Evolutionary conservation across 2,113 vertebrate genomes (phyloP).

Genomic region (Hemicordylus capensis): DNA sequence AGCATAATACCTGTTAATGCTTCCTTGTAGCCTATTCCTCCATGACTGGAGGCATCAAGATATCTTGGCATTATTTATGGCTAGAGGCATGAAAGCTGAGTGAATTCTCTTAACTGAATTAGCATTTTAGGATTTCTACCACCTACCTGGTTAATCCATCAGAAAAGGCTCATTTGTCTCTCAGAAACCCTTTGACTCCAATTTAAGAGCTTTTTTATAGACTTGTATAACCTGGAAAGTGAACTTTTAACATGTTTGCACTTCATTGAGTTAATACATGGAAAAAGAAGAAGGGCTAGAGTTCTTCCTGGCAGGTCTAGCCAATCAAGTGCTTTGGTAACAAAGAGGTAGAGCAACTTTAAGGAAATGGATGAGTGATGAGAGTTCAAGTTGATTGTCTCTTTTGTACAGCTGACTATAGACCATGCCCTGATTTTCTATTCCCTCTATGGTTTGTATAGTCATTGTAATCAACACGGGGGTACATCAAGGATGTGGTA

Average conservation of each 20-base stretch:
- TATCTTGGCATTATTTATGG: constrained; percentile 40
- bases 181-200: constrained; percentile 76
- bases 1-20: constrained; percentile 43
- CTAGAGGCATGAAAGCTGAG: constrained; percentile 23
- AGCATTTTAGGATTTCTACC: constrained; percentile 57
- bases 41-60: constrained; percentile 28
- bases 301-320: constrained; percentile 58
- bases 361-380: too few species aligned
- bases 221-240: constrained; percentile 83
- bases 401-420: constrained; percentile 1
- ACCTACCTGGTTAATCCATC: constrained; percentile 44
- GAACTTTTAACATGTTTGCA: constrained; percentile 81
- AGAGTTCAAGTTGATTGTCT: constrained; percentile 37
- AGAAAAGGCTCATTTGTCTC: constrained; percentile 68
- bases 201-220: constrained; percentile 86
- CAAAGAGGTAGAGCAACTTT: constrained; percentile 54
- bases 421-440: too few species aligned
- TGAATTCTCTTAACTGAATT: constrained; percentile 44
- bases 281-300: constrained; percentile 72
- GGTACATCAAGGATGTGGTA: too few species aligned
- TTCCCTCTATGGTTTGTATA: too few species aligned
- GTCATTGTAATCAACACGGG: too few species aligned
- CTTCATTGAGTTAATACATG: constrained; percentile 76
- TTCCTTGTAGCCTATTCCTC: constrained; percentile 8
- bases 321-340: constrained; percentile 58